Conservation (phyloP, 2,888 invertebrate species). For the Callyntrura sp. region DNA sequence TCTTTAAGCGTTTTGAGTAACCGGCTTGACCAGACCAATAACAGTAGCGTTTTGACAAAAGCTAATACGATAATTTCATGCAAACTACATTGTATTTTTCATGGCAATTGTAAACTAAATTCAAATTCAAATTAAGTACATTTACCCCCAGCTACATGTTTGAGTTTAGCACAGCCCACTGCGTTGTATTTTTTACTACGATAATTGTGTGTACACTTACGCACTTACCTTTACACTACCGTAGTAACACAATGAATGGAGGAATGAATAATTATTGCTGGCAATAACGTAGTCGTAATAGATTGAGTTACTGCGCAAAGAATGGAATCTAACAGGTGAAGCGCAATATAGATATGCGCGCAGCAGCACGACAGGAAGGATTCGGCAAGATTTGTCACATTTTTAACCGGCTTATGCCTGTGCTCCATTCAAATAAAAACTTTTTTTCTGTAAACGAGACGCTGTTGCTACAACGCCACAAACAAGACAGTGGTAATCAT, state of each 20-base stretch:
- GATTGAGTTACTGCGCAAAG: not conserved
- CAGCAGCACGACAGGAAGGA: constrained; percentile 57
- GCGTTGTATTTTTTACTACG: not conserved
- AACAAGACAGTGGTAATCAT: constrained; percentile 58
- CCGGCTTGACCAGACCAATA: constrained; percentile 69
- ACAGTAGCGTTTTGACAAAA: constrained; percentile 57
- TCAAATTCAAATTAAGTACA: constrained; percentile 52
- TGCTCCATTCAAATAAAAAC: constrained; percentile 32
- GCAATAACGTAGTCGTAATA: not conserved
- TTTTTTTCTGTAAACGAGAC: constrained; percentile 1
- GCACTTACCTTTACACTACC: not conserved
- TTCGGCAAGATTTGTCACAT: constrained; percentile 42
- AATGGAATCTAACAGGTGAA: not conserved
- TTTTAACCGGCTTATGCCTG: constrained; percentile 65
- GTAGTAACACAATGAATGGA: constrained; percentile 43
- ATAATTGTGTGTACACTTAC: not conserved
- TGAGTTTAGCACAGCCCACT: constrained; percentile 31
- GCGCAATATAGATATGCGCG: not conserved
- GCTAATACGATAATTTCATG: not conserved
- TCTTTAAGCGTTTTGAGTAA: constrained; percentile 64
- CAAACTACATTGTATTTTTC: not conserved
- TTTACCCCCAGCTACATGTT: not conserved
- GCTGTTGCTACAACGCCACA: not conserved
- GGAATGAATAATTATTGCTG: constrained; percentile 38
- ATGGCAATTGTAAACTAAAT: not conserved